A percentile compares a stretch with the other conserved stretches of the same genome.
These are phyloP conservation scores for Lepeophtheirus nordmannii DNA, from an alignment of 2,888 invertebrate genomes.

Conservation along the genomic window DNA sequence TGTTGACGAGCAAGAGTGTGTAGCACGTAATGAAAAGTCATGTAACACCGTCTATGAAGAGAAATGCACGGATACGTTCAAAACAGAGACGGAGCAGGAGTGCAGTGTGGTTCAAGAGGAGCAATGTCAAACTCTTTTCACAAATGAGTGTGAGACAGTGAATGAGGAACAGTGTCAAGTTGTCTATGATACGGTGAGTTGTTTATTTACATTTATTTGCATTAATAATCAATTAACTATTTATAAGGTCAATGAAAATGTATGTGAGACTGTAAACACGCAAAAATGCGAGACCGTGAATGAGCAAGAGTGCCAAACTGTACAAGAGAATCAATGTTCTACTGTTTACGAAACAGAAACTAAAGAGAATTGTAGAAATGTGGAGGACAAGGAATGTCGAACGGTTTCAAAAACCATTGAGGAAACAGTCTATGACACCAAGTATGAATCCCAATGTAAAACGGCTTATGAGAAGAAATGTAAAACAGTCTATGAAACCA, in stretches of 20 bases:
- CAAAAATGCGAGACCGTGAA: background rate
- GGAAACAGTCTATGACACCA: slow-evolving; percentile 16
- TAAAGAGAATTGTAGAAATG: background rate
- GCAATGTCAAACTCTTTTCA: slow-evolving; percentile 12
- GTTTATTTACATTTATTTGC: background rate
- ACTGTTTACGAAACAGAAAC: background rate
- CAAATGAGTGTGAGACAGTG: slow-evolving; percentile 9
- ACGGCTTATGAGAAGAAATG: slow-evolving; percentile 1
- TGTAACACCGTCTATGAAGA: slow-evolving; percentile 19
- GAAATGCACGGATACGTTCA: background rate
- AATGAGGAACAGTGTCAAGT: slow-evolving; percentile 17
- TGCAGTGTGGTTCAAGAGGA: slow-evolving; percentile 11
- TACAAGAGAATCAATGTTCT: background rate
- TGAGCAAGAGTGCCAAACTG: slow-evolving; percentile 3
- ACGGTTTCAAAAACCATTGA: background rate
- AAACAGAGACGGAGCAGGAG: background rate
- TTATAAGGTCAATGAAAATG: background rate
- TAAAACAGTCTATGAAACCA: background rate
- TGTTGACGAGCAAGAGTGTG: slow-evolving; percentile 8
- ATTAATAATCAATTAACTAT: background rate
- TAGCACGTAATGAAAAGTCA: background rate
- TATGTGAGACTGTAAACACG: background rate
- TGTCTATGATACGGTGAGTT: background rate
- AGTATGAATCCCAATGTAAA: slow-evolving; percentile 15
- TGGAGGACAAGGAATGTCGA: background rate